phyloP scores from a whole-genome alignment of 2,113 vertebrate species.

The Pyrgilauda ruficollis region DNA sequence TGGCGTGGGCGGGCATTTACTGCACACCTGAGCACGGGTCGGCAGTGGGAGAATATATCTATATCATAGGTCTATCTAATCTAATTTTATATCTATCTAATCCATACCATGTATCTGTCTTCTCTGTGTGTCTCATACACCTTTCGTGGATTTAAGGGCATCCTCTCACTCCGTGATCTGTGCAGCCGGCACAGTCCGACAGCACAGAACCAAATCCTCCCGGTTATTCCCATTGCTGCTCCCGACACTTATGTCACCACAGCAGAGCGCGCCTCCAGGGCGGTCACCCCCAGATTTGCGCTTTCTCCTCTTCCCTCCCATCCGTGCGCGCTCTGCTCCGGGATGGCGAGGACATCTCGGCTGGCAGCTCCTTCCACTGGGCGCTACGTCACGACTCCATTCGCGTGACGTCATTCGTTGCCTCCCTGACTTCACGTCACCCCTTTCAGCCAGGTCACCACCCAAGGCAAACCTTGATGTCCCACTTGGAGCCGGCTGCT shows the following conservation, averaged over 20 bases:
- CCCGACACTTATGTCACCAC: not conserved
- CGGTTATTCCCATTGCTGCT: not conserved
- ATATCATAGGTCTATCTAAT: too few species aligned
- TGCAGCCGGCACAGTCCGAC: fast-evolving
- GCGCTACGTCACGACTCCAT: not conserved
- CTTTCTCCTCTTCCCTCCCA: not conserved
- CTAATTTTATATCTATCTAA: not conserved
- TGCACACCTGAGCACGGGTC: not conserved
- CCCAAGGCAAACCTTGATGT: not conserved
- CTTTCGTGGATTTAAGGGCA: not conserved
- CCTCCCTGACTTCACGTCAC: not conserved
- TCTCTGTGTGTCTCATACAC: fast-evolving
- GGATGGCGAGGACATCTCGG: fast-evolving
- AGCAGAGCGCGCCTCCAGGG: fast-evolving
- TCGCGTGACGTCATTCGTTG: not conserved
- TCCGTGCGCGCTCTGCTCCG: fast-evolving
- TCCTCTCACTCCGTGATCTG: fast-evolving
- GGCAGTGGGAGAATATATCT: not conserved
- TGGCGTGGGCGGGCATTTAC: not conserved
- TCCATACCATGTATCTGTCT: not conserved
- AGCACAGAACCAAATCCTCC: not conserved
- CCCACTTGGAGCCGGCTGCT: not conserved
- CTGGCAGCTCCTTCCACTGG: not conserved
- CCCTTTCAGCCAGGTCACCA: not conserved
- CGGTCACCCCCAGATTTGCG: fast-evolving